Evolutionary conservation across 1,140 invertebrate species (phyloP).

Genomic region (Drosophila parabipectinata): DNA sequence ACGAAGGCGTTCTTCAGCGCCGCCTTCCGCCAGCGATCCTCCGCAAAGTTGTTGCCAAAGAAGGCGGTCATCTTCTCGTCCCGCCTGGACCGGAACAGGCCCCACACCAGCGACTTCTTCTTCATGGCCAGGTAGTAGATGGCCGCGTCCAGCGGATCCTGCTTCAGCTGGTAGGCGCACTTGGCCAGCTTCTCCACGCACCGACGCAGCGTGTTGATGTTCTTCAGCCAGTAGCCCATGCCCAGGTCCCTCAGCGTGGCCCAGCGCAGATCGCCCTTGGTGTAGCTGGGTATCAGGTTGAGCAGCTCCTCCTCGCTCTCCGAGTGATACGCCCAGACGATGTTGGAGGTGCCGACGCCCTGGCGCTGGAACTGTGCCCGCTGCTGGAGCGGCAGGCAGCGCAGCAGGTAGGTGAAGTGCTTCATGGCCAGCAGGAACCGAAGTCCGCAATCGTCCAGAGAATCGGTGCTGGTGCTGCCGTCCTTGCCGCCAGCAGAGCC

Average conservation of each 20-base stretch:
- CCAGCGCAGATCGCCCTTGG: conserved; percentile 94
- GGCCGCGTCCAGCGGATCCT: conserved; percentile 98
- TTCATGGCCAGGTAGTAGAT: conserved; percentile 99
- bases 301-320: conserved; percentile 98
- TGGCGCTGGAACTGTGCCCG: conserved; percentile 93
- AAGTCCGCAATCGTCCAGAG: conserved; percentile 98
- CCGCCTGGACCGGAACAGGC: conserved; percentile 94
- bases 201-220: conserved; percentile 91
- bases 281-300: conserved; percentile 94
- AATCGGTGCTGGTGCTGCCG: conserved; percentile 89
- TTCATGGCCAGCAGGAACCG: conserved; percentile 98
- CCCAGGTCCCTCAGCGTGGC: conserved; percentile 95
- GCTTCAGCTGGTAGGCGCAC: conserved; percentile 93
- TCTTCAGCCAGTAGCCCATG: conserved; percentile 98
- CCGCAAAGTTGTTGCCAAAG: conserved; percentile 96
- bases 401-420: conserved; percentile 97
- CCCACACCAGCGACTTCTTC: conserved; percentile 98
- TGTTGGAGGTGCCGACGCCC: conserved; percentile 95
- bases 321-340: conserved; percentile 99
- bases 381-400: conserved; percentile 95
- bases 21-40: conserved; percentile 97
- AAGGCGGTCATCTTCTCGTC: conserved; percentile 97
- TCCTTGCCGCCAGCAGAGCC: conserved; percentile 85
- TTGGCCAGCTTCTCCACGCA: conserved; percentile 98
- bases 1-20: conserved; percentile 99